phyloP scores from a whole-genome alignment of 2,113 vertebrate species.

The Dinomys branickii region DNA sequence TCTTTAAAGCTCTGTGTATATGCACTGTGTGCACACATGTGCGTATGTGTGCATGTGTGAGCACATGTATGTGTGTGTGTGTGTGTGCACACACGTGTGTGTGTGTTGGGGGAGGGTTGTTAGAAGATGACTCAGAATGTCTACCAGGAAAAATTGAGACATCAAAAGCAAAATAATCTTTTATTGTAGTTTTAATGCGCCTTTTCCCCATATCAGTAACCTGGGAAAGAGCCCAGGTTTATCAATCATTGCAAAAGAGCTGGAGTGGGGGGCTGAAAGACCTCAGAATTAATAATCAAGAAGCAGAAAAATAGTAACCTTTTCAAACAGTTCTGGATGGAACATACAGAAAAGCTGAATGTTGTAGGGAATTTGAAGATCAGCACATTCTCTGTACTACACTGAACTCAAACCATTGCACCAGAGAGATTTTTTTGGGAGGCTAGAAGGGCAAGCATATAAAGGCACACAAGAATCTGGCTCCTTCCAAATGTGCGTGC shows the following conservation, averaged over 20 bases:
- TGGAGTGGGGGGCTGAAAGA: background rate
- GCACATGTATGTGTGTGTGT: background rate
- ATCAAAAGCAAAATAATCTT: background rate
- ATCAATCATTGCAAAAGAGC: background rate
- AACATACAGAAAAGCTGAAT: slow-evolving; percentile 17
- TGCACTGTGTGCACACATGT: background rate
- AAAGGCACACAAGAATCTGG: background rate
- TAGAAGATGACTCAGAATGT: background rate
- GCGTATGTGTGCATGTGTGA: no score
- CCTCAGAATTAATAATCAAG: background rate
- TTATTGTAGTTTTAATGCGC: background rate
- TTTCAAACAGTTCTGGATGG: background rate
- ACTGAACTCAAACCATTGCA: background rate
- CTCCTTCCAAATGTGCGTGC: background rate
- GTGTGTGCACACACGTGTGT: background rate
- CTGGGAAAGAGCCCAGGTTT: background rate
- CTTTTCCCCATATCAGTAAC: background rate
- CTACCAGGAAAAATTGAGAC: background rate
- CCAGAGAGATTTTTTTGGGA: background rate
- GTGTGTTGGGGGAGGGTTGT: background rate
- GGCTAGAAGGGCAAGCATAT: background rate
- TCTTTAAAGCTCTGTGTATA: background rate
- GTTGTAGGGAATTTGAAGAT: background rate
- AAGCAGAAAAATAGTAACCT: background rate
- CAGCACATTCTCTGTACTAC: background rate